Conservation (phyloP, 2,888 invertebrate genomes). For the Pristionchus entomophagus region DNA sequence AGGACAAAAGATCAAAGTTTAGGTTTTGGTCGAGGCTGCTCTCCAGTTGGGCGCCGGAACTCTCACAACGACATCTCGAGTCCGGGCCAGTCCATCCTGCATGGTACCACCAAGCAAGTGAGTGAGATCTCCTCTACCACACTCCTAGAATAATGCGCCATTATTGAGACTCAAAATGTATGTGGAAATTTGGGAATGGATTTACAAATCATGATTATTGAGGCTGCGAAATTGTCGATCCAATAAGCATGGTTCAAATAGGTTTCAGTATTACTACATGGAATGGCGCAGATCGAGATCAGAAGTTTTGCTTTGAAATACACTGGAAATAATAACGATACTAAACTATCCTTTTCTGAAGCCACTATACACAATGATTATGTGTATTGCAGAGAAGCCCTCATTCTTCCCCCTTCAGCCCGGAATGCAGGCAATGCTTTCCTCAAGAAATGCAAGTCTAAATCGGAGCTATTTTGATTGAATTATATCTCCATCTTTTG, state of each 20-base stretch:
- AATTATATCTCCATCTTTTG: no score
- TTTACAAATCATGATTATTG: no score
- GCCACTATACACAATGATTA: neutral
- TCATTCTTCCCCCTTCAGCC: slow-evolving; percentile 11
- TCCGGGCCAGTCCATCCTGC: neutral
- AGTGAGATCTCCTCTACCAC: neutral
- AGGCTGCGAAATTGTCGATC: neutral
- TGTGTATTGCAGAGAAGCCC: slow-evolving; percentile 19
- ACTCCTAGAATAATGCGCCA: neutral
- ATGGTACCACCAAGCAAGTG: slow-evolving; percentile 30
- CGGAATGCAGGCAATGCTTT: slow-evolving; percentile 34
- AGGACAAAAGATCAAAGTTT: neutral
- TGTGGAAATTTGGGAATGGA: no score
- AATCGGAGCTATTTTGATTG: neutral
- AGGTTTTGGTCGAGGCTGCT: slow-evolving; percentile 45
- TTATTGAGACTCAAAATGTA: no score
- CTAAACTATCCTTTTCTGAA: neutral
- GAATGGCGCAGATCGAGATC: no score
- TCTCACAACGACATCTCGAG: neutral
- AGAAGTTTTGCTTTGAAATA: no score
- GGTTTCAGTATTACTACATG: no score
- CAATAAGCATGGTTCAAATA: neutral
- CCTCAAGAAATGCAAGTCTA: slow-evolving; percentile 28
- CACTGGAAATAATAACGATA: neutral
- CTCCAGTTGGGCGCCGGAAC: slow-evolving; percentile 22